Conservation (phyloP, 1,140 invertebrate genomes). For the Drosophila tristis region DNA sequence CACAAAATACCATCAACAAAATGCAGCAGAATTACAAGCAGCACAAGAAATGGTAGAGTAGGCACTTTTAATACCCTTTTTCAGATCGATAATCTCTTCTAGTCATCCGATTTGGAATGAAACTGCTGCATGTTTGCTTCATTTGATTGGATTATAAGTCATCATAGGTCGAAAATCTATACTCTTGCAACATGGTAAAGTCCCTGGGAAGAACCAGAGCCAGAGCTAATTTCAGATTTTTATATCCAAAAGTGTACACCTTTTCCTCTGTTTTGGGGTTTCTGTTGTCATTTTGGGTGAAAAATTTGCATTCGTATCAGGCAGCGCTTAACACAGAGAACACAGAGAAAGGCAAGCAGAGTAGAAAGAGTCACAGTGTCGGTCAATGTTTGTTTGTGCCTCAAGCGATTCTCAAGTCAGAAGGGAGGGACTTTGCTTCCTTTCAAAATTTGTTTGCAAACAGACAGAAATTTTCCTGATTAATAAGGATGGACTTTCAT, state of each 20-base stretch:
- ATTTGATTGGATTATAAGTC: too few species aligned
- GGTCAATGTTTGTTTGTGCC: constrained; percentile 25
- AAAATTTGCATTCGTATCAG: constrained; percentile 7
- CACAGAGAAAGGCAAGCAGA: constrained; percentile 14
- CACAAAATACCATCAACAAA: constrained; percentile 40
- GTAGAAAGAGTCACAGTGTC: constrained; percentile 12
- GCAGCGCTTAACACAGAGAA: neutral
- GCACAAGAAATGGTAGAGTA: neutral
- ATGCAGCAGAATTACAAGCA: constrained; percentile 60
- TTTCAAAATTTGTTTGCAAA: constrained; percentile 29
- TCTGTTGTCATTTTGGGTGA: constrained; percentile 17
- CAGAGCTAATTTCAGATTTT: constrained; percentile 31
- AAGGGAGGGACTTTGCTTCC: too few species aligned
- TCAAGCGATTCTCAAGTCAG: constrained; percentile 24
- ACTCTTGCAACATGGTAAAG: too few species aligned
- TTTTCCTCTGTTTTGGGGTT: neutral
- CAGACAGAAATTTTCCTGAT: constrained; percentile 29
- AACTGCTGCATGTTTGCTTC: too few species aligned
- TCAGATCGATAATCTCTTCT: too few species aligned
- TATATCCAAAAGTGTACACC: constrained; percentile 62
- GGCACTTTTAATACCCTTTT: too few species aligned
- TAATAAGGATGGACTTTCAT: constrained; percentile 25
- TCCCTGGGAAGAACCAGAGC: neutral
- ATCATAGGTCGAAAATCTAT: too few species aligned
- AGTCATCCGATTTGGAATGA: too few species aligned